A percentile compares a stretch with the other conserved stretches of the same genome.
These are phyloP conservation scores for Cairina moschata DNA, from an alignment of 2,113 vertebrate species.

Conservation along the genomic window DNA sequence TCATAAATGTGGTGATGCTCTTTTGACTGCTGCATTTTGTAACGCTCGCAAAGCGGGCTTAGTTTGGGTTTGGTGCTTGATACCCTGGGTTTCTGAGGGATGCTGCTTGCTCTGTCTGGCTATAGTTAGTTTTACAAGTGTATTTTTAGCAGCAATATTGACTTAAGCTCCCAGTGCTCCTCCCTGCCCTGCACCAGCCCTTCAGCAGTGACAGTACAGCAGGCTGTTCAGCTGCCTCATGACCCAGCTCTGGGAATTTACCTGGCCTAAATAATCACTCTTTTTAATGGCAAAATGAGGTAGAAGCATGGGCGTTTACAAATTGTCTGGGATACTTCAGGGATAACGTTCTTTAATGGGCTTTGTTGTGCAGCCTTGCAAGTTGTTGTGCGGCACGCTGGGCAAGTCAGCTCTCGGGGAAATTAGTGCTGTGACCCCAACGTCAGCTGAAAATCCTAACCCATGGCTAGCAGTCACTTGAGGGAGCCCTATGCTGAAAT, in stretches of 20 bases:
- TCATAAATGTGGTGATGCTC: neutral
- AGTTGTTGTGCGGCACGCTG: neutral
- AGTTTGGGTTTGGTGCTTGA: neutral
- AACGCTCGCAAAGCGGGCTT: neutral
- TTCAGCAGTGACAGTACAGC: neutral
- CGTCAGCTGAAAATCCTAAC: neutral
- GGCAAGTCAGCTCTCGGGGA: neutral
- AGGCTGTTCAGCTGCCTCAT: neutral
- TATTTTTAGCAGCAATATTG: neutral
- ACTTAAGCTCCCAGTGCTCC: neutral
- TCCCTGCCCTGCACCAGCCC: neutral
- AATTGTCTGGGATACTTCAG: neutral
- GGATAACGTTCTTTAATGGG: neutral
- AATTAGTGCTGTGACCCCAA: neutral
- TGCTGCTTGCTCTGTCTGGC: neutral
- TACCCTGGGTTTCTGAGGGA: neutral
- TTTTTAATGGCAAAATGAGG: neutral
- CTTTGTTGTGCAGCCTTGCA: neutral
- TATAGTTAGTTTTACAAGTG: neutral
- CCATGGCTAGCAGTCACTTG: fast-evolving
- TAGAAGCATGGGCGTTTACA: fast-evolving
- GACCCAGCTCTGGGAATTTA: neutral
- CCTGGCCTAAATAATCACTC: neutral
- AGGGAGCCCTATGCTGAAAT: neutral
- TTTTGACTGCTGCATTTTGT: neutral